Base-by-base conservation (phyloP, 92 coral and sea anemone genomes). In the Paragorgia papillata region DNA sequence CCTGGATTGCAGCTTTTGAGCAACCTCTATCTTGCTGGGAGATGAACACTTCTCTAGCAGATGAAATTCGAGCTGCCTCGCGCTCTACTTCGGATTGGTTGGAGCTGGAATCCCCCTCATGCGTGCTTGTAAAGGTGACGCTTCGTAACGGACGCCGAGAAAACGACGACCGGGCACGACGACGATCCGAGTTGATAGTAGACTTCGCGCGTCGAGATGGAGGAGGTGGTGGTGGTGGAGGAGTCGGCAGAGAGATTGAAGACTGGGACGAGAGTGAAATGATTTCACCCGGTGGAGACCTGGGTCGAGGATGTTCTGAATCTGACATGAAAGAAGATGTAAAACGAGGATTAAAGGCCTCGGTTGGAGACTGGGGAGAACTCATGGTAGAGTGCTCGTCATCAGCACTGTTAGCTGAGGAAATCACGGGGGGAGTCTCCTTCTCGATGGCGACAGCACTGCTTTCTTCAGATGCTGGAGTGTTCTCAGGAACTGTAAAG, bases 91-190 rank as follows among this genome's bases (percentile, higher is more conserved):
- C n/a, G n/a, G n/a, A n/a, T n/a, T n/a, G n/a, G n/a, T n/a, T n/a
- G n/a, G n/a, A n/a, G n/a, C n/a, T n/a, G n/a, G n/a, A n/a, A n/a
- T n/a, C n/a, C n/a, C n/a, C n/a, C n/a, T n/a, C n/a, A n/a, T n/a
- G n/a, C n/a, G 44, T n/a, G 43, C 12, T 30, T 29, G 31, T 26
- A 40, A 15, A 74, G 79, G 75, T 51, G 69, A 73, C 53, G 64
- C 61, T 17, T 54, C 76, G 61, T 54, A 73, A 43, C 21, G 73
- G 58, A 68, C 41, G 40, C 32, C 75, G 59, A 48, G 41, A 68
- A 4, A 26, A 37, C 37, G 9, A 22, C 0, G 49, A 19, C 34
- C 19, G 25, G 28, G 67, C 54, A 35, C 37, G 70, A 51, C 13
- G 63, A 51, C 5, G 66, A 15, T 15, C n/a, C 53, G 53, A 46